Evolutionary conservation across 2,888 invertebrate species (phyloP), one percentile per base, ranked within the genome.

Genomic region (Pteria penguin): DNA sequence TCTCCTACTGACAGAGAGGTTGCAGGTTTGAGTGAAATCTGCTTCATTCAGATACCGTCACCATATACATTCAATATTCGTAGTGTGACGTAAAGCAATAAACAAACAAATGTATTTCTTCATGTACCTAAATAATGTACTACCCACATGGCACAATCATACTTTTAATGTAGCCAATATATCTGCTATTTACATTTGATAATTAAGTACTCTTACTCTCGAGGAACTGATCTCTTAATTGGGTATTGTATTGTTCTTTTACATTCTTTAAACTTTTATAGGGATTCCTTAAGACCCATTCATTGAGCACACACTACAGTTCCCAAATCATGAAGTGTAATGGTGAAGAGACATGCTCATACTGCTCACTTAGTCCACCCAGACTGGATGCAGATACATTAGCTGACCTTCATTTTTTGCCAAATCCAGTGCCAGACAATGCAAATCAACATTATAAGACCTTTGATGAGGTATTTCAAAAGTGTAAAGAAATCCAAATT

Each of bases 311-410:
- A n/a, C 75, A 78, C 62, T 78, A 75, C 58, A 55, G 66, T 33
- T 75, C 72, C 36, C 75, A 78, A 36, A 22, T 78, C 14, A 78
- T 65, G 58, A 78, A 78, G 58, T 78, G 78, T 58, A 22, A 18
- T 5, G 33, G n/a, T 22, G 52, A 63, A 24, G 27, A 29, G 22
- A 18, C 67, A 3, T 75, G 78, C 63, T 3, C n/a, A 8, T 78
- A 78, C 60, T 78, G 78, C 45, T 24, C 52, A 14, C n/a, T 78
- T 3, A 71, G 75, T 29, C 71, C 75, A 27, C 26, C 55, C n/a
- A 45, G 57, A 26, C n/a, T 72, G 26, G 26, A 57, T 60, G 62
- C 54, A 14, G 67, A 66, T 14, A 52, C 31, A 31, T 61, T 68
- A 14, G 54, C 54, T 27, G 31, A 67, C 32, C 29, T 69, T 29